Conservation (phyloP, 2,888 invertebrate genomes). For the Cetonia aurata region DNA sequence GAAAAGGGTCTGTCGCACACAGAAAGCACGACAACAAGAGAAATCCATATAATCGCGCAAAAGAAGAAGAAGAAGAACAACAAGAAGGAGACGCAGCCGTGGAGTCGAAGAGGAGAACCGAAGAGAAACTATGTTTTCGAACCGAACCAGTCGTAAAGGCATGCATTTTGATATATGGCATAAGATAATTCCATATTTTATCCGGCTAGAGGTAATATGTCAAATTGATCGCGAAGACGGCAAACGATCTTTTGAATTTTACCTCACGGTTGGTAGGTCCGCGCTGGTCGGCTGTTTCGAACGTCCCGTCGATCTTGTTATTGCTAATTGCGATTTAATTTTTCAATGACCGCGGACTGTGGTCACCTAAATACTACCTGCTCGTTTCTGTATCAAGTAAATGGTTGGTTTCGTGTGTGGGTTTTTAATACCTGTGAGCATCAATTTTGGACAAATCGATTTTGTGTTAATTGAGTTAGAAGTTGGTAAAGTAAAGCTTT, state of each 20-base stretch:
- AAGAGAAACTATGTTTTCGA: constrained; percentile 24
- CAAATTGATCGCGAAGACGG: constrained; percentile 49
- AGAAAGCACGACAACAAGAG: no score
- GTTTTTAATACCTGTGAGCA: no score
- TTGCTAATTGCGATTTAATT: constrained; percentile 33
- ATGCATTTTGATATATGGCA: constrained; percentile 49
- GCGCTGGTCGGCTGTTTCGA: constrained; percentile 11
- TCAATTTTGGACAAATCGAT: no score
- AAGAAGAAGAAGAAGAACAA: neutral
- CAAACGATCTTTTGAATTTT: constrained; percentile 34
- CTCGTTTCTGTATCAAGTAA: no score
- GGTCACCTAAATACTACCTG: no score
- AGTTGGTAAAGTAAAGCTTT: no score
- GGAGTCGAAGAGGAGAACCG: neutral
- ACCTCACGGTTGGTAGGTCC: constrained; percentile 41
- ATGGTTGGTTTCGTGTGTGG: no score
- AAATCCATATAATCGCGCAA: neutral
- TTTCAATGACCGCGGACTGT: neutral
- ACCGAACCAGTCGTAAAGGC: constrained; percentile 37
- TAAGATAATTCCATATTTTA: constrained; percentile 47
- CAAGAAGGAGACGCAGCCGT: neutral
- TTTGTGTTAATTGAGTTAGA: no score
- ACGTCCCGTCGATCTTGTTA: constrained; percentile 14
- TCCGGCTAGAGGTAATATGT: constrained; percentile 49
- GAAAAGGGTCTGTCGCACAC: no score